A percentile compares a stretch with the other conserved stretches of the same genome.
Evolutionary conservation across 2,113 vertebrate species (phyloP).

Genomic region (Serinus canaria): DNA sequence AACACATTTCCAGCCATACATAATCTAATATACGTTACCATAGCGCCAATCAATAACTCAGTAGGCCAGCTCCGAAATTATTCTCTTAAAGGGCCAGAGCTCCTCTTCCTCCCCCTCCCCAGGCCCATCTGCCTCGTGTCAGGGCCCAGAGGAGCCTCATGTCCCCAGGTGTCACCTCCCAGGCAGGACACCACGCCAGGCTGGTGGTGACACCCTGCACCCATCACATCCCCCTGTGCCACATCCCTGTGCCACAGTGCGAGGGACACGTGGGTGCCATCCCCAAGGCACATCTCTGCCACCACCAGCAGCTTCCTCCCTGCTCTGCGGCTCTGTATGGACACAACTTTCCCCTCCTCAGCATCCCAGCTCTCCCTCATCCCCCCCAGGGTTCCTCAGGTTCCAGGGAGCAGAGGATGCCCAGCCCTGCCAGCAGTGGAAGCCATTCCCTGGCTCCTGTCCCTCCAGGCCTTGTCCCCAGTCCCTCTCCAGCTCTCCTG

Average conservation of each 20-base stretch:
- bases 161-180: not conserved
- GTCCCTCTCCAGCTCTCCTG: not conserved
- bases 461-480: not conserved
- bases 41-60: slow-evolving; percentile 77
- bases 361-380: accelerated
- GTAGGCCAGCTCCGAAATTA: slow-evolving; percentile 64
- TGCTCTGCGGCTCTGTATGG: accelerated
- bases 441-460: not conserved
- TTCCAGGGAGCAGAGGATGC: accelerated
- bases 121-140: not conserved
- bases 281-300: not conserved
- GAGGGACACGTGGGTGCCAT: accelerated
- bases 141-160: not conserved
- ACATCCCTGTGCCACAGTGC: accelerated
- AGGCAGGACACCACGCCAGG: accelerated
- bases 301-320: not conserved
- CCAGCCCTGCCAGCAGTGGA: not conserved
- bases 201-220: not conserved
- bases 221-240: accelerated
- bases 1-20: slow-evolving; percentile 71
- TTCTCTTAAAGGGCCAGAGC: slow-evolving; percentile 75
- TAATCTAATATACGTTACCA: slow-evolving; percentile 83
- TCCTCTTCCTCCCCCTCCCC: not conserved
- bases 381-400: not conserved
- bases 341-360: not conserved